Evolutionary conservation across 1,140 invertebrate genomes (phyloP), one percentile per base, ranked within the genome.

Genomic region (Drosophila kikkawai): DNA sequence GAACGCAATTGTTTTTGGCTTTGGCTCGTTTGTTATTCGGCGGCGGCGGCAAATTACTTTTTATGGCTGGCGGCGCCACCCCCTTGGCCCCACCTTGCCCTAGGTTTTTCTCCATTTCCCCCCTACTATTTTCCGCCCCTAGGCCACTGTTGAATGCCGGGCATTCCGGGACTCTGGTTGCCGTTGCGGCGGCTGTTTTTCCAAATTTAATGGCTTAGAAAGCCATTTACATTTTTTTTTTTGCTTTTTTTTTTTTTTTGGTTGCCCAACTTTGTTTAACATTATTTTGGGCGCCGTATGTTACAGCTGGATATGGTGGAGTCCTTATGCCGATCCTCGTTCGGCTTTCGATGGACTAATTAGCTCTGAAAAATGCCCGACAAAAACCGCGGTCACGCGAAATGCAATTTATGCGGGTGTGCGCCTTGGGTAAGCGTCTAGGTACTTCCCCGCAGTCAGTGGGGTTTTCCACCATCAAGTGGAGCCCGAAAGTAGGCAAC

Each of bases 161-260:
- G 51, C 37, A 41, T 22, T 32, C 61, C 61, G 13, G 61, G 61
- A 60, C 19, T 39, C 58, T 13, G 32, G 39, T 48, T 60, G 71
- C 55, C 65, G 71, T 63, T 83, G 82, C 47, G 73, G 82, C 83
- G 83, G 83, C 85, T 90, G 81, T 84, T 88, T 81, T 82, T 70
- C 75, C 75, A 87, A 91, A 92, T 83, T 92, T 91, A 92, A 92
- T 92, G 91, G 86, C 86, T 80, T 87, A 91, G 91, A 92, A 92
- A 92, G 81, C 91, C 79, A 92, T 92, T 91, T 91, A 77, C 81
- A 79, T 84, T 80, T 88, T 61, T 76, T 82, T 32, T 29, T n/a
- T 12, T 12, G 36, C 9, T 84, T n/a, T 51, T 34, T 51, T 51
- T 51, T 7, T 34, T 34, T 9, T 50, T 3, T 34, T 63, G 81